Evolutionary conservation across 2,113 vertebrate species (phyloP).

Genomic region (Pelvicachromis taeniatus): DNA sequence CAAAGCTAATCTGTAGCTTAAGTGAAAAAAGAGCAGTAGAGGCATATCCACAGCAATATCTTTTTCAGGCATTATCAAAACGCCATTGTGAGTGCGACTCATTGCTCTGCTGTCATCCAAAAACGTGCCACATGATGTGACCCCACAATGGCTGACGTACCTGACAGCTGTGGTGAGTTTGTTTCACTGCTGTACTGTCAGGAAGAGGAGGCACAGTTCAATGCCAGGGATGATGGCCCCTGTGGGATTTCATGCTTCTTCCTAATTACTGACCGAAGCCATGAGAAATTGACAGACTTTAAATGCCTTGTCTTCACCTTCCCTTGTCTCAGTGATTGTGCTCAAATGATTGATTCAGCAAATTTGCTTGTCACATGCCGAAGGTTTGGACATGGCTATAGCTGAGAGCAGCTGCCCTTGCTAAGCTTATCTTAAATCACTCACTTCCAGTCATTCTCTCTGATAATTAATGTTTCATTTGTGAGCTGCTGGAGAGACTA

Average conservation of each 20-base stretch:
- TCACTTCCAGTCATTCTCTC: conserved; percentile 28
- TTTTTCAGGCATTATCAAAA: conserved; percentile 25
- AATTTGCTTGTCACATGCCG: neutral
- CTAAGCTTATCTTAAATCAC: conserved; percentile 15
- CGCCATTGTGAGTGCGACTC: conserved; percentile 8
- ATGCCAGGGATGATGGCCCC: neutral
- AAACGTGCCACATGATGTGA: conserved; percentile 13
- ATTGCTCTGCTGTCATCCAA: conserved; percentile 15
- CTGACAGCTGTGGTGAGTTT: conserved; percentile 30
- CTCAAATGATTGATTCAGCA: neutral
- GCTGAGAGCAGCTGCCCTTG: conserved; percentile 31
- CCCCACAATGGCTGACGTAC: neutral
- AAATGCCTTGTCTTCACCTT: neutral
- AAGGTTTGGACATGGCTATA: neutral
- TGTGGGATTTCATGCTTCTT: neutral
- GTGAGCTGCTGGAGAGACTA: conserved; percentile 13
- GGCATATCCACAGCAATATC: neutral
- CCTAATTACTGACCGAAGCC: conserved; percentile 14
- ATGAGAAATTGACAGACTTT: neutral
- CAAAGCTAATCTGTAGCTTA: neutral
- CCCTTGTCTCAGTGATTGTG: neutral
- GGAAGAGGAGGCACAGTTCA: neutral
- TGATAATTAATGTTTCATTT: conserved; percentile 57
- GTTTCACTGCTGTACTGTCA: neutral
- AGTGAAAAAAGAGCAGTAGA: neutral